Conservation (phyloP, 2,797 vertebrate species). For the Myotis daubentonii region DNA sequence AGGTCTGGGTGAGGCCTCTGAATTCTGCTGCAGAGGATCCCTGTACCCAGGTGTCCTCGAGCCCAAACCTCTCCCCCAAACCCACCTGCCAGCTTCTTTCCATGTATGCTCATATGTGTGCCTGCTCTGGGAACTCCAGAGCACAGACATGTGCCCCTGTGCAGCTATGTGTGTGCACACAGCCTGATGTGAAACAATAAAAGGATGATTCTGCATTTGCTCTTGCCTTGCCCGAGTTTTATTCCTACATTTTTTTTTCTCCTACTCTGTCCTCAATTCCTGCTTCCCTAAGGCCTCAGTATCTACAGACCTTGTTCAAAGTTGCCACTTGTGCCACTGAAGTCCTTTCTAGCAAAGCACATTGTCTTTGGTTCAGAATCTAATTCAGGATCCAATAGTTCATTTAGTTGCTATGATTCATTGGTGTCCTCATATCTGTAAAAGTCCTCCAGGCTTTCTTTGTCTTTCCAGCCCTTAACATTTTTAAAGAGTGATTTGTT, state of each 20-base stretch:
- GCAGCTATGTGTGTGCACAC: background rate
- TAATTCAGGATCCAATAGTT: background rate
- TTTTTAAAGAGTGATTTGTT: background rate
- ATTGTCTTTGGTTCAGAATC: background rate
- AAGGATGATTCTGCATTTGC: background rate
- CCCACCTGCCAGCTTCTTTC: background rate
- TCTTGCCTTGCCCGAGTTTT: background rate
- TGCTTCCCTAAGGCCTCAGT: background rate
- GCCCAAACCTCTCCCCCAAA: background rate
- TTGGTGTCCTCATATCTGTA: background rate
- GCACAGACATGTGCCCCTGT: rapidly evolving
- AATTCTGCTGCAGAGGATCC: background rate
- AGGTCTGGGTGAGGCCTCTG: background rate
- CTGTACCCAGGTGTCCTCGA: background rate
- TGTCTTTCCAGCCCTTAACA: no score
- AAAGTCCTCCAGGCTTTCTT: background rate
- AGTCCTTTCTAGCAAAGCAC: background rate
- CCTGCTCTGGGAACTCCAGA: background rate
- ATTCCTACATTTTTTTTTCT: background rate
- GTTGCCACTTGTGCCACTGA: background rate
- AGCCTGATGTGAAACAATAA: slow-evolving; percentile 19
- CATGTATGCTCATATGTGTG: rapidly evolving
- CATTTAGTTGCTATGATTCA: background rate
- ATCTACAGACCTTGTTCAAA: background rate
- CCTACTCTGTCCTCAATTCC: background rate